A percentile compares a stretch with the other conserved stretches of the same genome.
phyloP scores from a whole-genome alignment of 2,113 vertebrate species.

The Oreotragus oreotragus region DNA sequence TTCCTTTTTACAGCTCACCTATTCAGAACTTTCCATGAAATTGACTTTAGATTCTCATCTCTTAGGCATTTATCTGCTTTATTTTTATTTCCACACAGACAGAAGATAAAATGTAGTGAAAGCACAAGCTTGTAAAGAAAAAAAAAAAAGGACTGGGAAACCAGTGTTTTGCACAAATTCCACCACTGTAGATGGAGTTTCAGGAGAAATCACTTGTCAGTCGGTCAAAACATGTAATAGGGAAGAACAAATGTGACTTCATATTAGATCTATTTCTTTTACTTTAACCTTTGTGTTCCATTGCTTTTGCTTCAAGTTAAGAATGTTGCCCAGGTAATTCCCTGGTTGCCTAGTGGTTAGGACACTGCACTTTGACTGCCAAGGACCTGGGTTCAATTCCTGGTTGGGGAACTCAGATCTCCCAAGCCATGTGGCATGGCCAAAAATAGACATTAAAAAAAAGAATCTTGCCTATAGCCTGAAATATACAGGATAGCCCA shows the following conservation, averaged over 20 bases:
- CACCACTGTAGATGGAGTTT: not conserved
- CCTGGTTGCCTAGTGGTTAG: not conserved
- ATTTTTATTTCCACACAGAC: not conserved
- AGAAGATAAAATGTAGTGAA: not conserved
- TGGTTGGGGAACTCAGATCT: not conserved
- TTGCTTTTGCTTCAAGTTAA: not conserved
- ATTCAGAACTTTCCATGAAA: not conserved
- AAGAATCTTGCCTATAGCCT: not conserved
- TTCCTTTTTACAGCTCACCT: not conserved
- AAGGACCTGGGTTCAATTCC: not conserved
- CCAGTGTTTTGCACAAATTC: not conserved
- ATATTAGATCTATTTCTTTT: not conserved
- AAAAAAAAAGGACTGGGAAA: not conserved
- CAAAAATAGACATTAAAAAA: not conserved
- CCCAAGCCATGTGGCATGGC: not conserved
- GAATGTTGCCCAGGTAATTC: not conserved
- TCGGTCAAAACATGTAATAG: not conserved
- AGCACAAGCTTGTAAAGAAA: not conserved
- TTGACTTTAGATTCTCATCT: not conserved
- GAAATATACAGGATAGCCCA: not conserved
- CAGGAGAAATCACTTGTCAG: not conserved
- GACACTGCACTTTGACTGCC: not conserved
- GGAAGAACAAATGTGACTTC: not conserved
- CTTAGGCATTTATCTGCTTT: not conserved
- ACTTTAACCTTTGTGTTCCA: not conserved